Percentiles rank a stretch among this genome's conserved stretches.
phyloP scores from a whole-genome alignment of 1,140 invertebrate species.

The Akabosia matsudoensis region DNA sequence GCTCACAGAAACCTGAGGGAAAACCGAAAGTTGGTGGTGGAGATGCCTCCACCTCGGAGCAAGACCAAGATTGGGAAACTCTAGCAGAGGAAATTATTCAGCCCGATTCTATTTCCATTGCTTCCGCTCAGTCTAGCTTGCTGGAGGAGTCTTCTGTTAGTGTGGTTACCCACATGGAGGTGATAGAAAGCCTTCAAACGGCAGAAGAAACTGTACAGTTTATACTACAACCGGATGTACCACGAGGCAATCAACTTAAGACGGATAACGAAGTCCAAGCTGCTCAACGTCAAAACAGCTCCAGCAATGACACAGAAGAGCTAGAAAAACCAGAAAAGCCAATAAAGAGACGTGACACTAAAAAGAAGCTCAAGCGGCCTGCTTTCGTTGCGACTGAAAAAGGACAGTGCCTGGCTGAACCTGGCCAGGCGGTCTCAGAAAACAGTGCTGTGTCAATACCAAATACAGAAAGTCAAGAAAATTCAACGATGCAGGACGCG shows the following conservation, averaged over 20 bases:
- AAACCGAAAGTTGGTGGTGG: no score
- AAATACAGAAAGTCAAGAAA: neutral
- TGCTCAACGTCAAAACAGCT: neutral
- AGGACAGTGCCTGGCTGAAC: no score
- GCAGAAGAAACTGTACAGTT: neutral
- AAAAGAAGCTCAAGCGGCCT: constrained; percentile 31
- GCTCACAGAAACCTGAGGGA: neutral
- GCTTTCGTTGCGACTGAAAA: constrained; percentile 16
- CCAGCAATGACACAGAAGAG: neutral
- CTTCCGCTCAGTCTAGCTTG: neutral
- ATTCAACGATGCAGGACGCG: neutral
- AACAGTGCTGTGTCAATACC: neutral
- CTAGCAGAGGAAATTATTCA: neutral
- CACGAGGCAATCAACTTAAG: neutral
- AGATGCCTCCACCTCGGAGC: neutral
- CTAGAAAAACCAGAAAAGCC: constrained; percentile 12
- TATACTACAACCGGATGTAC: neutral
- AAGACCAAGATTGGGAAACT: neutral
- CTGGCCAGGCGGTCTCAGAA: no score
- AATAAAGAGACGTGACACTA: constrained; percentile 29
- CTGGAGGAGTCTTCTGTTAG: neutral
- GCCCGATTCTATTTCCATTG: neutral
- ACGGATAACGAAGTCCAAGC: neutral
- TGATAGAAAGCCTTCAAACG: neutral
- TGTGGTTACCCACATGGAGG: neutral